Conservation (phyloP, 2,797 vertebrate genomes). For the Cheracebus regulus region DNA sequence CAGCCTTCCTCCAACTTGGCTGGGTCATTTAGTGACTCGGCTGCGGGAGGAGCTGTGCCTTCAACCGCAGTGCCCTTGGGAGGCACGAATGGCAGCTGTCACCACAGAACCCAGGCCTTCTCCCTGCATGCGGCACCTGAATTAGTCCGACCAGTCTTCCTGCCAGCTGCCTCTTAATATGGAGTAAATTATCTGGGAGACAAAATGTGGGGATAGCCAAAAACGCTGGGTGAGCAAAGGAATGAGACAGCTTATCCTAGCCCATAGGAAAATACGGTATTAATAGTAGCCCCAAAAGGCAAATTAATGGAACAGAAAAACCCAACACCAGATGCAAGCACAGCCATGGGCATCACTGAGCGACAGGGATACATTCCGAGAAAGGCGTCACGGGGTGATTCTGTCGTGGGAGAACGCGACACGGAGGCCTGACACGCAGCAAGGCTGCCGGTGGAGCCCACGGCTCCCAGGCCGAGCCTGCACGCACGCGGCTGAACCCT, state of each 20-base stretch:
- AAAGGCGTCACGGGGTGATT: no score
- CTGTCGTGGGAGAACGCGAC: rapidly evolving
- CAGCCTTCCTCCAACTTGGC: not conserved
- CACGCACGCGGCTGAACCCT: not conserved
- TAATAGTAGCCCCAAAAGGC: not conserved
- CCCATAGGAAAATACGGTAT: not conserved
- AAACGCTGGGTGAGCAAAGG: not conserved
- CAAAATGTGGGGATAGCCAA: no score
- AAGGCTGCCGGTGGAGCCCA: not conserved
- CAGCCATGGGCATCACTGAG: not conserved
- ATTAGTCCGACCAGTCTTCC: not conserved
- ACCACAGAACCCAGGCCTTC: not conserved
- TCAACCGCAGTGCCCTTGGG: not conserved
- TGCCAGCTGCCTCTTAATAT: not conserved
- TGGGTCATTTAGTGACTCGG: rapidly evolving
- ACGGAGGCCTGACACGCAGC: not conserved
- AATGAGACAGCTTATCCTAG: not conserved
- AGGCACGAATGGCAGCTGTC: not conserved
- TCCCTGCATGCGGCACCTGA: not conserved
- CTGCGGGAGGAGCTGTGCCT: not conserved
- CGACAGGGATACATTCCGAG: rapidly evolving
- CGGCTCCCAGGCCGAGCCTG: not conserved
- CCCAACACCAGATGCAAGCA: no score
- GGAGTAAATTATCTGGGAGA: not conserved
- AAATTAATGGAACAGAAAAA: not conserved